Base-by-base conservation (phyloP, 2,888 invertebrate genomes). In the Furcula furcula region DNA sequence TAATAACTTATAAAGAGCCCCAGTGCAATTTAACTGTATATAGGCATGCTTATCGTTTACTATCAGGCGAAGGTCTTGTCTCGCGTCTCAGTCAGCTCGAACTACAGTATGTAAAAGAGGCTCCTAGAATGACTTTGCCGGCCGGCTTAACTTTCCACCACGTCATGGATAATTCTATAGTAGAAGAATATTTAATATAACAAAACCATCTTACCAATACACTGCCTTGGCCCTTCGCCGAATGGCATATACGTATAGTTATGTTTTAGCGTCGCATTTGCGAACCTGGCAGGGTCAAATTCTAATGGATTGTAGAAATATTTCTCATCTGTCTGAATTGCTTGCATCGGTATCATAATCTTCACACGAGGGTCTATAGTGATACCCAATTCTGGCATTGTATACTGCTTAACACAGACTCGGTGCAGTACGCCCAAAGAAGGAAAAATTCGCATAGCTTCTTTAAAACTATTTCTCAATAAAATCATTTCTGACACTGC, bases 401-500 rank as follows among this genome's bases (percentile, higher is more conserved):
- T 43, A 21, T 54, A 63, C 11, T 18, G 10, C 2, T 41, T 49
- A 4, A 28, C 45, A 27, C 70, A 66, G 13, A 43, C 35, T 29
- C 73, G 51, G 0, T 53, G 31, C 0, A 74, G 31, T 12, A 47
- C 46, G 0, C 68, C 70, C 1, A 61, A 26, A 0, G 72, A 53
- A 0, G 74, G 65, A 11, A 62, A 60, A 29, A 60, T 46, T 27
- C 74, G 45, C 33, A 74, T 31, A 0, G 56, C 42, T 38, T 74
- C 74, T 18, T 64, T 63, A 16, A 67, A 58, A 0, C 49, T 51
- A 65, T 55, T 57, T 13, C 65, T 65, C 2, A 74, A 36, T n/a
- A 55, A 57, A 0, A 28, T 47, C 65, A 75, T 66, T 31, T 71
- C 70, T 22, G 50, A 54, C 3, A 75, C 38, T 0, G 71, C 62